Base-by-base conservation (phyloP, 2,888 invertebrate genomes). In the Anorthoa munda region DNA sequence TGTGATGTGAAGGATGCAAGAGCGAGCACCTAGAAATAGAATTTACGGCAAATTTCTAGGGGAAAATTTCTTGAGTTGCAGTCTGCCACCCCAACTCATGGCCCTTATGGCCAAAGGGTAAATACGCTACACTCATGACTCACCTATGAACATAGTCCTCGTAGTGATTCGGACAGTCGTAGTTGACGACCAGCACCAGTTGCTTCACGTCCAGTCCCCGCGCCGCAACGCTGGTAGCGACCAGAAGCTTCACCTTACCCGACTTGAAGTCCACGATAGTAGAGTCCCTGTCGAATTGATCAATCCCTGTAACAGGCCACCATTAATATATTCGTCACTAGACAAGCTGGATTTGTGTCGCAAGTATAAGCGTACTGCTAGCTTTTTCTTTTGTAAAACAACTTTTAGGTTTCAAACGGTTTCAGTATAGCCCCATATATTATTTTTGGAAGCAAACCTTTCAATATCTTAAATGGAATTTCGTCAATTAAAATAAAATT, bases 161-260 rank as follows among this genome's bases (percentile, higher is more conserved):
- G 91, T 99, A 99, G 94, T 99, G 99, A 95, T 99, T 99, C 0
- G 99, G 99, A 90, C 99, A 99, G 95, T 99, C 99, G 93, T 99
- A 99, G 95, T 99, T 99, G 18, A 99, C 98, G 3, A 99, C 99
- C 48, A 99, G 96, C 89, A 99, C 99, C 69, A 99, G 97, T 88
- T 99, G 99, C 92, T 99, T 99, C 0, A 99, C 99, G 93, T 99
- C 99, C n/a, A 99, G 96, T 0, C 99, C 99, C 72, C 99, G 96
- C 0, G 99, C 99, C 5, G 99, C 99, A 2, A 99, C 99, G 18
- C 99, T 99, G 0, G 99, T 99, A 0, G 99, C 99, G 7, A 99
- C 98, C 90, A 99, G 95, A 64, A 99, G 96, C 91, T 98, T 98
- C 86, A 99, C 98, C 95, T 98, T 98, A 66, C 99, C 99, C 51